Evolutionary conservation across 2,113 vertebrate genomes (phyloP), one percentile per base, ranked within the genome.

Genomic region (Danionella cerebrum): DNA sequence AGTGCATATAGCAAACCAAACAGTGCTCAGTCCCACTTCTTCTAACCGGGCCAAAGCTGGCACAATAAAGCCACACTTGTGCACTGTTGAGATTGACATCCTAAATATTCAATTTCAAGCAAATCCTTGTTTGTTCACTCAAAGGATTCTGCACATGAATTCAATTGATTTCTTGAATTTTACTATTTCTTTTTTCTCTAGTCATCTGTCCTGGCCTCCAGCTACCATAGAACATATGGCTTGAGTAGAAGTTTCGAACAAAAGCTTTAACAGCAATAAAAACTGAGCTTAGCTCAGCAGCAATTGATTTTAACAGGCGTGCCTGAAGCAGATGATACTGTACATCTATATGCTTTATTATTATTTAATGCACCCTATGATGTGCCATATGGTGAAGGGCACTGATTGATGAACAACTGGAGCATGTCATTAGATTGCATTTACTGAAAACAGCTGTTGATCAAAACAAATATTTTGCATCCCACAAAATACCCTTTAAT

Each of bases 341-440:
- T 60, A 47, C 33, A 36, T 76, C 70, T 73, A 67, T 79, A 76
- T 64, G 50, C 70, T 64, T 73, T 69, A 73, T 78, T n/a, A n/a
- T n/a, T 71, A 82, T 81, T 83, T 80, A 80, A 84, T 84, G 70
- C 67, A 65, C 78, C 78, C 78, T 75, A 80, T 71, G 45, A 60
- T 50, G 19, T 36, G 33, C 27, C 45, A 29, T n/a, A 31, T 33
- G 22, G 27, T 22, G 33, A 47, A 18, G 8, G 33, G 39, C 44
- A 48, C 42, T 57, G 8, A 67, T 9, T 29, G 45, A 19, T 36
- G 44, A 63, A 63, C 59, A 63, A 47, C 19, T 44, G 31, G 5
- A 21, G 33, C 3, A 12, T 42, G 41, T 39, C 14, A 42, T 38
- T 36, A 50, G 35, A 31, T 38, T 22, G 12, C 3, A 5, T 38